Percentiles rank a stretch among this genome's conserved stretches.
Evolutionary conservation across 1,140 invertebrate species (phyloP).

Genomic region (Doryteuthis pealeii): DNA sequence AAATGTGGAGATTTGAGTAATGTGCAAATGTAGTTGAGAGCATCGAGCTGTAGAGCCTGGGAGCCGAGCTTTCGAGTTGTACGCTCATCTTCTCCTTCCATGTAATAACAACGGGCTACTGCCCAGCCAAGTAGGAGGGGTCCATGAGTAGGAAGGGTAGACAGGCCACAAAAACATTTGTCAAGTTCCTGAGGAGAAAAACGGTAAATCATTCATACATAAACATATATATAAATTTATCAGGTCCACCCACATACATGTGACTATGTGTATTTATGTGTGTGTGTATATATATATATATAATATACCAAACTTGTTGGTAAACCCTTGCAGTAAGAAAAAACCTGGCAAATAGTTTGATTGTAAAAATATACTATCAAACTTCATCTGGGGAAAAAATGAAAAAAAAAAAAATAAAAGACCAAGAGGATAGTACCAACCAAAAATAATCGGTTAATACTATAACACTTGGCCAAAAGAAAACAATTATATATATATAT

Average conservation of each 20-base stretch:
- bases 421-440: too few relatives aligned
- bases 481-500: too few relatives aligned
- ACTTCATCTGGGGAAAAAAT: too few relatives aligned
- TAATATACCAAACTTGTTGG: too few relatives aligned
- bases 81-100: slow-evolving; percentile 24
- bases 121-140: slow-evolving; percentile 60
- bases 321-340: too few relatives aligned
- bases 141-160: slow-evolving; percentile 44
- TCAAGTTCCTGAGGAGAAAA: slow-evolving; percentile 39
- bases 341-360: too few relatives aligned
- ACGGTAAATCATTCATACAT: background rate
- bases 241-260: background rate
- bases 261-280: background rate
- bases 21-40: slow-evolving; percentile 51
- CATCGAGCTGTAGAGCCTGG: slow-evolving; percentile 53
- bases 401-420: too few relatives aligned
- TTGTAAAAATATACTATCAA: too few relatives aligned
- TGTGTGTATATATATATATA: background rate
- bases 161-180: slow-evolving; percentile 43
- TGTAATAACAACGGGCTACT: slow-evolving; percentile 42
- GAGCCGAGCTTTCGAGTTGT: slow-evolving; percentile 47
- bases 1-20: slow-evolving; percentile 46
- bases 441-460: too few relatives aligned
- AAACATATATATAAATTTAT: background rate
- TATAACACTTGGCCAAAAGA: too few relatives aligned